Base-by-base conservation (phyloP, 2,888 invertebrate species). In the Caenorhabditis sp. region DNA sequence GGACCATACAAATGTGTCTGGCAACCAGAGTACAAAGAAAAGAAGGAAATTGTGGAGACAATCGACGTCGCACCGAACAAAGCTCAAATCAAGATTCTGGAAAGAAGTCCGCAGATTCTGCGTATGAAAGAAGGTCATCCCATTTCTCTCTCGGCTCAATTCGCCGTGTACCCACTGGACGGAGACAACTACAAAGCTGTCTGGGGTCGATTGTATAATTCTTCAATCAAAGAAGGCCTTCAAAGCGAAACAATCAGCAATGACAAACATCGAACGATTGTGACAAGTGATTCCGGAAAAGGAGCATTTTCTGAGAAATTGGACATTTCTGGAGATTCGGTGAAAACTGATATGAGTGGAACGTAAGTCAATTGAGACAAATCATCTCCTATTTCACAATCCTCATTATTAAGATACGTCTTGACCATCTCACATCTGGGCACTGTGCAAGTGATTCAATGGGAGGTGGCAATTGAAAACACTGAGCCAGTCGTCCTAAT, bases 381-480 rank as follows among this genome's bases (percentile, higher is more conserved):
- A 20, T 5, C 20, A 20, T 20, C 7, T 4, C 9, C 11, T 17
- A 30, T 13, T 20, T 15, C 45, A 50, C 50, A 41, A 27, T 24
- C 24, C 11, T 22, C n/a, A 13, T 72, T 72, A 2, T 27, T n/a
- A n/a, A 79, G 79, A 15, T 80, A 80, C 46, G 46, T 78, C 4
- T 56, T 81, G 1, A 52, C 63, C 4, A 61, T 81, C 15, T 46
- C 70, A 35, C 66, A 74, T 24, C 20, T 55, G 35, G 77, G 72
- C 27, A 78, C 72, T n/a, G 68, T 75, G 20, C 63, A 70, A 45
- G 73, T 63, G 9, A 53, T 79, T n/a, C 77, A 78, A 41, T 81
- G 76, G 72, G 63, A 81, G 72, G 79, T 79, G n/a, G 70, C 63
- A 26, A 70, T 81, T 15, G 50, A 78, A 24, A 81, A 73, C 37